Base-by-base conservation (phyloP, 2,888 invertebrate genomes). In the Apoda limacodes region DNA sequence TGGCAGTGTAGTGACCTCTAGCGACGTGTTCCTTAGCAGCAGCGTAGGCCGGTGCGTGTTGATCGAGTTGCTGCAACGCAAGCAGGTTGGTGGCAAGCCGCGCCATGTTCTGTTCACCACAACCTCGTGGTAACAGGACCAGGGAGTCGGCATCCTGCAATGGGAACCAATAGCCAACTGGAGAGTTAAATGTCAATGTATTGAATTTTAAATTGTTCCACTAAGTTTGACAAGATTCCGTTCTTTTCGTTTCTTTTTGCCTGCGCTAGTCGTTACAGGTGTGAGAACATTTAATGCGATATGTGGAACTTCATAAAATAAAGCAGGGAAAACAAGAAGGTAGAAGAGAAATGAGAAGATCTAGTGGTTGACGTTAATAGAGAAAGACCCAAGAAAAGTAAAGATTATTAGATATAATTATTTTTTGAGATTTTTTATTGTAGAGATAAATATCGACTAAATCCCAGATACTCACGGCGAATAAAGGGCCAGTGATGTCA, bases 91-190 rank as follows among this genome's bases (percentile, higher is more conserved):
- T 89, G 1, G 88, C 88, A 35, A 92, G 83, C 0, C 86, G 82
- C 4, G 90, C 85, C 88, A 92, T 89, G 58, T 89, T 90, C 72
- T 92, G 92, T 51, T 92, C 92, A 0, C 92, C 92, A 54, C 92
- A 92, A 2, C 92, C 92, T 25, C 86, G 85, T 0, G 92, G 92
- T 28, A 90, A 65, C 7, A 69, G 57, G 2, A 91, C 76, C 6
- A 92, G 62, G 4, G 83, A 78, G 27, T 90, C 88, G 1, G 92
- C 71, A 45, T 88, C 87, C 82, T 89, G 83, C 3, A 39, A 28
- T n/a, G n/a, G n/a, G n/a, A n/a, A n/a, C n/a, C n/a, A n/a, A n/a
- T n/a, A n/a, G n/a, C n/a, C 7, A 21, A 15, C 4, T 4, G 29
- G 9, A 24, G 5, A 28, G 9, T 19, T 4, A 26, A 2, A 10